Conservation (phyloP, 2,113 vertebrate genomes). For the Siphamia tubifer region DNA sequence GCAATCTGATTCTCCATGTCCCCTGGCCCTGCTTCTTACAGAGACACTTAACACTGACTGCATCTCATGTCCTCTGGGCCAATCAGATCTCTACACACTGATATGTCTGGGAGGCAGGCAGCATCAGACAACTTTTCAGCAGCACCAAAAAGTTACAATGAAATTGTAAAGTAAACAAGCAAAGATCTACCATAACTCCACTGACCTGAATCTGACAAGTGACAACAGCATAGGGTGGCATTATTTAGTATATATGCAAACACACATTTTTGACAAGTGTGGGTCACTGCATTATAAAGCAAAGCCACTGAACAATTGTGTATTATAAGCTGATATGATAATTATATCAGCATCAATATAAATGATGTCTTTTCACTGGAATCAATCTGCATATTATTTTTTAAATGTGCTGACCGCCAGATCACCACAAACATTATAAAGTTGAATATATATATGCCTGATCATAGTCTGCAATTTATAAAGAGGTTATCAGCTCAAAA, state of each 20-base stretch:
- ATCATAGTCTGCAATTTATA: too few species aligned
- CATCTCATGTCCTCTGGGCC: not conserved
- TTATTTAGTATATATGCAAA: conserved; percentile 5
- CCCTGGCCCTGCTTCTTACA: not conserved
- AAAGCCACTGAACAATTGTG: too few species aligned
- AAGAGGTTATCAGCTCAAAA: too few species aligned
- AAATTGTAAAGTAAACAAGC: conserved; percentile 51
- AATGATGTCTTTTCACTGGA: too few species aligned
- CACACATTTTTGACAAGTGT: not conserved
- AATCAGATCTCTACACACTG: conserved; percentile 7
- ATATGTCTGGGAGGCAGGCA: not conserved
- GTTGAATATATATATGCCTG: too few species aligned
- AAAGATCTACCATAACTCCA: conserved; percentile 23
- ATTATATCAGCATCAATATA: too few species aligned
- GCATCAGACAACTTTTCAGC: conserved; percentile 16
- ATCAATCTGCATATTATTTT: too few species aligned
- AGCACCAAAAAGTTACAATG: conserved; percentile 26
- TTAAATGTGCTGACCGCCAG: too few species aligned
- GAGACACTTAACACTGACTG: conserved; percentile 12
- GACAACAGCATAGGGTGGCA: conserved; percentile 49
- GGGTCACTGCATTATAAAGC: not conserved
- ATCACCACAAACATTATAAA: too few species aligned
- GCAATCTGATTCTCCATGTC: not conserved
- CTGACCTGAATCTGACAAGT: conserved; percentile 75
- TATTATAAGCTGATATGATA: too few species aligned